phyloP scores from a whole-genome alignment of 2,888 invertebrate genomes.

The Pristionchus arcanus region DNA sequence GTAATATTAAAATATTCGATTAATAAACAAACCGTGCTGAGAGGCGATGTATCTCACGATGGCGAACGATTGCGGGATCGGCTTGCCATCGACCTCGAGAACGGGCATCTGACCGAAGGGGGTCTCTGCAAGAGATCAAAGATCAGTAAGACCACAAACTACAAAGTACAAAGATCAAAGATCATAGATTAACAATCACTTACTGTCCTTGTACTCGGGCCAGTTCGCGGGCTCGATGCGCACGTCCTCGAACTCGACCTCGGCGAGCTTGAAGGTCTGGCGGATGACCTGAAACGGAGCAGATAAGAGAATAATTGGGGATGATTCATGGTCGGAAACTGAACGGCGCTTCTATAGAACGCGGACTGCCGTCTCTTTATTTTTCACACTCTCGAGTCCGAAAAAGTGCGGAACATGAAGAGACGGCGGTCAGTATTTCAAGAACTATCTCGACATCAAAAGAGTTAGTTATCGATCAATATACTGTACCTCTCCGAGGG shows the following conservation, averaged over 20 bases:
- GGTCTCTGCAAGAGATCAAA: constrained; percentile 1
- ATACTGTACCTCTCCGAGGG: constrained; percentile 62
- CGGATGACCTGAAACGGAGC: constrained; percentile 12
- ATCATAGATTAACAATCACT: background rate
- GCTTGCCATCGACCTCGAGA: constrained; percentile 50
- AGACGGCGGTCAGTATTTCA: too few species aligned
- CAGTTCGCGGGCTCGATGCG: constrained; percentile 59
- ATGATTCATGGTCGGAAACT: too few species aligned
- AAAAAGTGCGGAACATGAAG: too few species aligned
- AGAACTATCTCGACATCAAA: too few species aligned
- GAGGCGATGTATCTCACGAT: constrained; percentile 37
- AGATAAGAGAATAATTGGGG: too few species aligned
- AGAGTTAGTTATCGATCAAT: background rate
- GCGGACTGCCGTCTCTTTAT: too few species aligned
- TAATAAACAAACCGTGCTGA: background rate
- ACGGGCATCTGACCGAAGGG: constrained; percentile 52
- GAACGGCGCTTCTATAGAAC: too few species aligned
- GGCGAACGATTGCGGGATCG: constrained; percentile 37
- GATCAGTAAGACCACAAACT: background rate
- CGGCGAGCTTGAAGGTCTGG: constrained; percentile 63
- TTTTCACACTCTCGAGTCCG: too few species aligned
- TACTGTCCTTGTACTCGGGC: constrained; percentile 57
- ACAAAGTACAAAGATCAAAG: background rate
- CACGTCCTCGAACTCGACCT: constrained; percentile 61
- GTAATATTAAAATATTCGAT: background rate